Percentiles rank a stretch among this genome's conserved stretches.
Evolutionary conservation across 2,888 invertebrate genomes (phyloP).

Genomic region (Gandaritis pyraliata): DNA sequence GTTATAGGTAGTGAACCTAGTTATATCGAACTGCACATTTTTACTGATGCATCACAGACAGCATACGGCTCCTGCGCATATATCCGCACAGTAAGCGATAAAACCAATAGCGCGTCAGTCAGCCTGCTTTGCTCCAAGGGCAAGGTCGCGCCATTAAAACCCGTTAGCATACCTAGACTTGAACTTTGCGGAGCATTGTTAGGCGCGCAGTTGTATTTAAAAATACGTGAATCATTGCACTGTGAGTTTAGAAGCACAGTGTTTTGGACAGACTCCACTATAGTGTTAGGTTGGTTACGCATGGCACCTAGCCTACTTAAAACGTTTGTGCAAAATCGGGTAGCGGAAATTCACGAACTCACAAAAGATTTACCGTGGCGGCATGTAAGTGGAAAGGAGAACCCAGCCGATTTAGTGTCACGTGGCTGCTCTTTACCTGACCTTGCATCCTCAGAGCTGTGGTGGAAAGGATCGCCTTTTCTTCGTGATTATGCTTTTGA

Average conservation of each 20-base stretch:
- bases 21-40: background rate
- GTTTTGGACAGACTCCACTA: background rate
- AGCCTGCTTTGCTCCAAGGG: background rate
- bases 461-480: background rate
- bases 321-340: background rate
- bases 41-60: slow-evolving; percentile 2
- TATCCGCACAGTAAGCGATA: background rate
- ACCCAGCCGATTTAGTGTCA: background rate
- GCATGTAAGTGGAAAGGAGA: background rate
- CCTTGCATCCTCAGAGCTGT: background rate
- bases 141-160: background rate
- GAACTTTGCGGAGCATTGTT: too few relatives aligned
- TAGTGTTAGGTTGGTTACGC: background rate
- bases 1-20: slow-evolving; percentile 4
- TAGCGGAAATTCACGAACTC: background rate
- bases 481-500: background rate
- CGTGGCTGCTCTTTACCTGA: background rate
- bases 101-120: background rate
- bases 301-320: background rate
- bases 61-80: slow-evolving; percentile 10
- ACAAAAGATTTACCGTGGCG: background rate
- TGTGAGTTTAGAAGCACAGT: background rate
- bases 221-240: background rate
- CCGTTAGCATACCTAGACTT: too few relatives aligned
- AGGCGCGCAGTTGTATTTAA: background rate